Conservation (phyloP, 2,113 vertebrate genomes). For the Cynopterus brachyotis region DNA sequence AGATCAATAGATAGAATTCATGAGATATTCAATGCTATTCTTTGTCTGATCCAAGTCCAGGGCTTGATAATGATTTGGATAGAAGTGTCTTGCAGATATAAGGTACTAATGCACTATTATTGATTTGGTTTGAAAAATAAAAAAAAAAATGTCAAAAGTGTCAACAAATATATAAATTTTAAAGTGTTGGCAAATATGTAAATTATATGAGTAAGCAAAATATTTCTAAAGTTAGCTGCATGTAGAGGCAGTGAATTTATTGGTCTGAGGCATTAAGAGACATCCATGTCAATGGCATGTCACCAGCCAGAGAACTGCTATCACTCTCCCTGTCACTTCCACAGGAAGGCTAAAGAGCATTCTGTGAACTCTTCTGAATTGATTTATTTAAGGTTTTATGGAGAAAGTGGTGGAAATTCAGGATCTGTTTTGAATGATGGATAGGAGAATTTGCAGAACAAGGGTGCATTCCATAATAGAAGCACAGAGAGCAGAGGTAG, state of each 20-base stretch:
- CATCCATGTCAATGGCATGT: no score
- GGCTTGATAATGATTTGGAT: background rate
- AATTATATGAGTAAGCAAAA: background rate
- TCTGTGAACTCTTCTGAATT: background rate
- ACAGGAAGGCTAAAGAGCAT: background rate
- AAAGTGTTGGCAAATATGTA: background rate
- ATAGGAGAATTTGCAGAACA: background rate
- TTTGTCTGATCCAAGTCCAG: background rate
- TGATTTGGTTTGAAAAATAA: background rate
- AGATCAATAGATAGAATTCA: background rate
- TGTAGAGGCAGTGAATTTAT: accelerated
- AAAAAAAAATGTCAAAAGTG: background rate
- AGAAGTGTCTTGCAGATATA: background rate
- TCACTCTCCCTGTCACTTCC: background rate
- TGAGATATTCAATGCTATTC: background rate
- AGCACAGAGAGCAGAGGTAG: background rate
- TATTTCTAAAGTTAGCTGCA: background rate
- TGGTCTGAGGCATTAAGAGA: background rate
- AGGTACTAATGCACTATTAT: background rate
- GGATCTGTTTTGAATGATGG: background rate
- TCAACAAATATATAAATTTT: background rate
- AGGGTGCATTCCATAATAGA: background rate
- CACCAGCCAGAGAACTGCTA: background rate
- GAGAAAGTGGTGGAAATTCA: background rate
- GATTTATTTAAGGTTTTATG: background rate